These are phyloP conservation scores for Meliscaeva auricollis DNA, from an alignment of 2,888 invertebrate genomes.

Conservation along the genomic window DNA sequence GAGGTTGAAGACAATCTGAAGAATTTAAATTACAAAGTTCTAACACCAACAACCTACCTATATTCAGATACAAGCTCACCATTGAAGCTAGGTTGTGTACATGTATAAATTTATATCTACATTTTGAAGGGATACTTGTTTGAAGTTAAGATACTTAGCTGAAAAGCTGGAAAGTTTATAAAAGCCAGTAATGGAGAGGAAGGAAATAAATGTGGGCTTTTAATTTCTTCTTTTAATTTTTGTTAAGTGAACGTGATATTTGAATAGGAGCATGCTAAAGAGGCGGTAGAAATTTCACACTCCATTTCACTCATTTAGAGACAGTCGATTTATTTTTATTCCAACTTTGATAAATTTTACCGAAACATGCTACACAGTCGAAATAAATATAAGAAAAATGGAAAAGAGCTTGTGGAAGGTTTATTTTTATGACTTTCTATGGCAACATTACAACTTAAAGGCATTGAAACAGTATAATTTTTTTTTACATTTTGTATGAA, in stretches of 20 bases:
- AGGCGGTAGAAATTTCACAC: not conserved
- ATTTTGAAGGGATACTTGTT: not conserved
- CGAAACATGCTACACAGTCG: too few relatives aligned
- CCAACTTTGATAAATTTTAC: not conserved
- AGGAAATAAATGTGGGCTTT: conserved; percentile 29
- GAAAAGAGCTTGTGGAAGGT: too few relatives aligned
- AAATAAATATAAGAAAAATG: too few relatives aligned
- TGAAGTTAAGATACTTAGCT: conserved; percentile 15
- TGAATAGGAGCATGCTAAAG: not conserved
- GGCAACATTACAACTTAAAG: too few relatives aligned
- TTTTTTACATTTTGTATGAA: too few relatives aligned
- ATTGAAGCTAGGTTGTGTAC: not conserved
- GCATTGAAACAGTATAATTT: too few relatives aligned
- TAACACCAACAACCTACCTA: conserved; percentile 4
- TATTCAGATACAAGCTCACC: not conserved
- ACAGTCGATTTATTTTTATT: not conserved
- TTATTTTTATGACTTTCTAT: too few relatives aligned
- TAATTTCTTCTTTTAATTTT: not conserved
- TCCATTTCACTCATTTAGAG: not conserved
- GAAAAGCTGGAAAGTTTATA: conserved; percentile 22
- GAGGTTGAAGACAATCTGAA: conserved; percentile 30
- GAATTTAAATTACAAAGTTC: conserved; percentile 61
- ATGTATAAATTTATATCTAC: too few relatives aligned
- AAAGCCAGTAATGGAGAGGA: conserved; percentile 39
- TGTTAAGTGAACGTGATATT: not conserved